phyloP scores from a whole-genome alignment of 2,797 vertebrate genomes.

The Poecilia picta region DNA sequence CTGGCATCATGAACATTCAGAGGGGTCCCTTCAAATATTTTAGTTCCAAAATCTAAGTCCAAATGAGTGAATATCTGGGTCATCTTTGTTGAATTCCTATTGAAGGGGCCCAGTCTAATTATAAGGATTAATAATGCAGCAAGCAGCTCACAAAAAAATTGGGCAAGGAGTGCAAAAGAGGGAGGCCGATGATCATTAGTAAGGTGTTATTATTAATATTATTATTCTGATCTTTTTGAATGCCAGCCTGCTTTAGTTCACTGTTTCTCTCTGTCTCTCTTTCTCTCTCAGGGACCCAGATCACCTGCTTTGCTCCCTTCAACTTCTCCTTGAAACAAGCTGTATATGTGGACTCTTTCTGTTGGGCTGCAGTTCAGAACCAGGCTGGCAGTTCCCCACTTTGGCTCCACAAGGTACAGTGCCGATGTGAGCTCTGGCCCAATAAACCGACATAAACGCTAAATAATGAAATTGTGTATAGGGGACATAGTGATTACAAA shows the following conservation, averaged over 20 bases:
- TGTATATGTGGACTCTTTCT: constrained; percentile 91
- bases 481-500: neutral
- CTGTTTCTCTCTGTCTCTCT: neutral
- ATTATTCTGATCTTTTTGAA: neutral
- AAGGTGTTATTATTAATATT: neutral
- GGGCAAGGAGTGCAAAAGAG: constrained; percentile 12
- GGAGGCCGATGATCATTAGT: neutral
- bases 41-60: neutral
- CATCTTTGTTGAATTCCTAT: constrained; percentile 9
- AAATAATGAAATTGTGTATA: neutral
- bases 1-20: neutral
- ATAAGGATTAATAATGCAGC: constrained; percentile 21
- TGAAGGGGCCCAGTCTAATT: constrained; percentile 20
- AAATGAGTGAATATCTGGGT: constrained; percentile 16
- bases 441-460: neutral
- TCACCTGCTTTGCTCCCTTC: constrained; percentile 93
- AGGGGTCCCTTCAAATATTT: neutral
- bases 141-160: constrained; percentile 22
- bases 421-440: neutral
- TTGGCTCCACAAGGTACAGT: constrained; percentile 93
- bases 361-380: constrained; percentile 93
- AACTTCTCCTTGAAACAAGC: constrained; percentile 91
- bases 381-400: constrained; percentile 82
- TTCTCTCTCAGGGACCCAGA: constrained; percentile 86
- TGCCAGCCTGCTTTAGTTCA: neutral